Evolutionary conservation across 2,797 vertebrate species (phyloP), one percentile per base, ranked within the genome.

Genomic region (Dipus sagitta): DNA sequence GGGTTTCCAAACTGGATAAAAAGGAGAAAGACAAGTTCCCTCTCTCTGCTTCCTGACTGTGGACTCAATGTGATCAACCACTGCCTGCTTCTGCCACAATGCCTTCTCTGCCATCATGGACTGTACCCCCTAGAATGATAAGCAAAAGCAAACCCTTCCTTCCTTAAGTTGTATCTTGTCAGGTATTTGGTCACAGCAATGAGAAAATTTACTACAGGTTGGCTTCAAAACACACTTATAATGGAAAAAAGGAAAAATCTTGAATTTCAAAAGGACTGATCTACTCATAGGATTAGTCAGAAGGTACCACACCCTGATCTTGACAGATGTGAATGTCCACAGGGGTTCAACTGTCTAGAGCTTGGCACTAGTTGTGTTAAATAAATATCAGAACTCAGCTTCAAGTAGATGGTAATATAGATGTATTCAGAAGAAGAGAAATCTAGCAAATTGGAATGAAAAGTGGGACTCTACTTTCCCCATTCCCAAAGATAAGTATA

Each of bases 351-450:
- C 7, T 28, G 47, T 11, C 30, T 68, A 32, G 12, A 23, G 20
- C 32, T 92, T 75, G 12, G 64, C 54, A 26, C 34, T 42, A 65
- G 18, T 3, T 6, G 28, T 52, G 15, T 2, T 76, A 42, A 82
- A 26, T 24, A 77, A 70, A 26, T 2, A 18, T 18, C 9, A 21
- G 54, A 58, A 28, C 28, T 74, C 47, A 78, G 47, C 28, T 60
- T 81, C 86, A 88, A 88, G 67, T 17, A 91, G 79, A 54, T 86
- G 87, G 84, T 62, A 82, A 42, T 79, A 12, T 75, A 26, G 75
- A 17, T 86, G 32, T 79, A 34, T 75, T 82, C 8, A 70, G 60
- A 77, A 70, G 80, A 86, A 18, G 17, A 78, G 38, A 93, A 60
- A 86, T 15, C 14, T 28, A 62, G 60, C 47, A 62, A 89, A 77